Base-by-base conservation (phyloP, 2,888 invertebrate species). In the Diarsia dahlii region DNA sequence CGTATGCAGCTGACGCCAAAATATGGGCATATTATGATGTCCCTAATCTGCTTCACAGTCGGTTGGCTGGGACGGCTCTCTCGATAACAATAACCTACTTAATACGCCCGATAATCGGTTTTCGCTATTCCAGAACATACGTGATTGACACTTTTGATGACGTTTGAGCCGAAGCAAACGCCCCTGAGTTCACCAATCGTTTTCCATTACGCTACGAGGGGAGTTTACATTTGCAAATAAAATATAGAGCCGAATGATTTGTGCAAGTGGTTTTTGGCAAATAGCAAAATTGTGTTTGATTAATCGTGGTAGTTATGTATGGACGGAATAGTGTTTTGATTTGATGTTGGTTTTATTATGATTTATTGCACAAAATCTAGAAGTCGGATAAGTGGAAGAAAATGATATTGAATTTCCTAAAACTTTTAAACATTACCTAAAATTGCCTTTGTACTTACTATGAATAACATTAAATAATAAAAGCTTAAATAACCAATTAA, bases 81-180 rank as follows among this genome's bases (percentile, higher is more conserved):
- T 94, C 96, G 95, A 95, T 95, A 95, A 96, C 95, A 96, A 96
- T 96, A 95, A 95, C 94, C 91, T 95, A 95, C 95, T 96, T 96
- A 96, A 96, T 96, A 95, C 92, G 92, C 93, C 93, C 95, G 95
- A 95, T 96, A 96, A 96, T 96, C 96, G 96, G 95, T 95, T 96
- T 95, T 94, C 62, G 93, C 95, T 95, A 95, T 96, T 95, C 93
- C 94, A 93, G 95, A 95, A 95, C 94, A 94, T 95, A 93, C 89
- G 94, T 96, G 96, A 96, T 96, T 96, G 96, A 96, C 96, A 96
- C 95, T 94, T 96, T 93, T 90, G 93, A 94, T 95, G 94, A 95
- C 93, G 93, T 93, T 92, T 93, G 92, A 92, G 92, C 89, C 90
- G 91, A 93, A 91, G 91, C 91, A 87, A 91, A 91, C 91, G 90